These are phyloP conservation scores for Megamerina dolium DNA, from an alignment of 2,888 invertebrate genomes.

Conservation along the genomic window DNA sequence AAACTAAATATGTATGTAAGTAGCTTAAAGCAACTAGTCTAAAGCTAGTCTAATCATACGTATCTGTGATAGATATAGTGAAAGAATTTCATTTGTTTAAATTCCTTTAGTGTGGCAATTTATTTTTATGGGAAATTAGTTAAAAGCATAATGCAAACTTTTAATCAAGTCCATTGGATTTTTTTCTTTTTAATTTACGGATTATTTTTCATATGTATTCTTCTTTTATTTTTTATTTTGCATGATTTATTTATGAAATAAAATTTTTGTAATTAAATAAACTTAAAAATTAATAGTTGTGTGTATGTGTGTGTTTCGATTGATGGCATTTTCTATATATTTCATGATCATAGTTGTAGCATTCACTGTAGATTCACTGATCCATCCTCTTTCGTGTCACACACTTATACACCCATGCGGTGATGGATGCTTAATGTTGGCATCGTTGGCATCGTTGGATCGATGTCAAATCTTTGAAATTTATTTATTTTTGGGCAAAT, in stretches of 20 bases:
- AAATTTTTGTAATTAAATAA: conserved; percentile 4
- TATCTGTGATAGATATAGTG: too few relatives aligned
- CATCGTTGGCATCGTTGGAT: not conserved
- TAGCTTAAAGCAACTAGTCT: too few relatives aligned
- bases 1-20: too few relatives aligned
- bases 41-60: too few relatives aligned
- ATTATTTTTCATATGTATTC: conserved; percentile 13
- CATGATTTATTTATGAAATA: conserved; percentile 4
- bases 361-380: too few relatives aligned
- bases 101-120: too few relatives aligned
- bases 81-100: too few relatives aligned
- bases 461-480: too few relatives aligned
- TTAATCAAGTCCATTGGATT: conserved; percentile 47
- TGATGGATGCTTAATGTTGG: not conserved
- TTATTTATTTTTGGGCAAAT: conserved; percentile 71
- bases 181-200: conserved; percentile 20
- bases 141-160: too few relatives aligned
- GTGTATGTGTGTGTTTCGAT: not conserved
- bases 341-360: not conserved
- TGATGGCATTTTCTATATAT: not conserved
- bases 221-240: conserved; percentile 9
- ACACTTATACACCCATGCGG: too few relatives aligned
- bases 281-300: conserved; percentile 13
- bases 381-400: too few relatives aligned
- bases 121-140: too few relatives aligned